phyloP scores from a whole-genome alignment of 1,140 invertebrate genomes.

The Asobara japonica region DNA sequence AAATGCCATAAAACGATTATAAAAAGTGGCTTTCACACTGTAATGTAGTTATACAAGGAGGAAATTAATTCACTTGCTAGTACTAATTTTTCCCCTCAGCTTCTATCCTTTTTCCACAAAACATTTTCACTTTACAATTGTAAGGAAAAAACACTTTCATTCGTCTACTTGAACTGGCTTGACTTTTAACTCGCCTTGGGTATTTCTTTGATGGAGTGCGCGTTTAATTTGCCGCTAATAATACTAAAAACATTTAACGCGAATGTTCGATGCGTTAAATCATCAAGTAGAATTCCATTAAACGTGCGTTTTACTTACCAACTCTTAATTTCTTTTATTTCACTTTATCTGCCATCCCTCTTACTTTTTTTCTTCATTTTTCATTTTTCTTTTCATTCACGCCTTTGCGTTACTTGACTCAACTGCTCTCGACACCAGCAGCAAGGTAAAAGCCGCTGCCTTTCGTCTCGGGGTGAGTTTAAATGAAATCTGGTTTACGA shows the following conservation, averaged over 20 bases:
- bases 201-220: conserved; percentile 40
- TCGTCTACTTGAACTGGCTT: conserved; percentile 14
- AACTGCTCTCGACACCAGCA: neutral
- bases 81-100: neutral
- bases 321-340: conserved; percentile 27
- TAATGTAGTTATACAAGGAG: too few relatives aligned
- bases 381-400: neutral
- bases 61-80: neutral
- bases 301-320: conserved; percentile 33
- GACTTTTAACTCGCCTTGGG: neutral
- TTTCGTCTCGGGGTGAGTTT: conserved; percentile 21
- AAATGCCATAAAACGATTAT: neutral
- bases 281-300: conserved; percentile 37
- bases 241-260: conserved; percentile 44
- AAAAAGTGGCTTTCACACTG: neutral
- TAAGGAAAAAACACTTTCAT: conserved; percentile 28
- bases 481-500: conserved; percentile 41
- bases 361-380: neutral
- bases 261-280: conserved; percentile 23
- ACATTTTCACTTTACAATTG: neutral
- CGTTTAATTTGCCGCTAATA: conserved; percentile 48
- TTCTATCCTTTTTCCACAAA: neutral
- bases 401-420: neutral
- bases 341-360: neutral
- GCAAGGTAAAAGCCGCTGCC: neutral